These are phyloP conservation scores for Nebria ingens DNA, from an alignment of 1,140 invertebrate species.

Conservation along the genomic window DNA sequence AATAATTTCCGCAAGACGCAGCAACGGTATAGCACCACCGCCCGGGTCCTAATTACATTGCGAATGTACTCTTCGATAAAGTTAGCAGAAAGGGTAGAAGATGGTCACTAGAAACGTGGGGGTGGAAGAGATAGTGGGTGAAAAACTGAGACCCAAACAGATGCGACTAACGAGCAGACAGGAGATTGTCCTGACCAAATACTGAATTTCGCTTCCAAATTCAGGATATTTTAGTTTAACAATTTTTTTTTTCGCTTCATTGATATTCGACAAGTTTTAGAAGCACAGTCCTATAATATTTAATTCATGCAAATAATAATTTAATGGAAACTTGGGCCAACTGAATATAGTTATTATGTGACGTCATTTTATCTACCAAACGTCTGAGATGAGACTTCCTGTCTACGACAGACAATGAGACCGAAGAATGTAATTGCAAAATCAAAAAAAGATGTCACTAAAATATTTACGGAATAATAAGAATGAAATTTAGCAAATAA, in stretches of 20 bases:
- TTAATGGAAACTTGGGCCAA: not conserved
- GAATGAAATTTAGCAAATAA: too few relatives aligned
- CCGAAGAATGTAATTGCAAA: too few relatives aligned
- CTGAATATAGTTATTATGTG: not conserved
- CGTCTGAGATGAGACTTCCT: too few relatives aligned
- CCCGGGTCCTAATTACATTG: constrained; percentile 3
- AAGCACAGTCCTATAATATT: too few relatives aligned
- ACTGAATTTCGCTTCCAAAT: not conserved
- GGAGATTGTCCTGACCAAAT: not conserved
- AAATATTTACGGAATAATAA: too few relatives aligned
- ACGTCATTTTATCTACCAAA: not conserved
- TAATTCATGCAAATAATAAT: too few relatives aligned
- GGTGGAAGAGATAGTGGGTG: not conserved
- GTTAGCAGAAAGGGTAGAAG: constrained; percentile 3
- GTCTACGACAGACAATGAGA: too few relatives aligned
- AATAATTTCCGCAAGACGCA: constrained; percentile 7
- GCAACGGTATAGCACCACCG: too few relatives aligned
- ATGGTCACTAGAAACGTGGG: not conserved
- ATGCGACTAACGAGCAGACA: not conserved
- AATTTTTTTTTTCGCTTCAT: too few relatives aligned
- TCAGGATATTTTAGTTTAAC: not conserved
- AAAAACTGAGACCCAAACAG: not conserved
- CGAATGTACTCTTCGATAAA: not conserved
- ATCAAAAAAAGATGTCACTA: too few relatives aligned
- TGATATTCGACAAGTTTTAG: too few relatives aligned